Evolutionary conservation across 2,113 vertebrate species (phyloP).

Genomic region (Zosterops japonicus): DNA sequence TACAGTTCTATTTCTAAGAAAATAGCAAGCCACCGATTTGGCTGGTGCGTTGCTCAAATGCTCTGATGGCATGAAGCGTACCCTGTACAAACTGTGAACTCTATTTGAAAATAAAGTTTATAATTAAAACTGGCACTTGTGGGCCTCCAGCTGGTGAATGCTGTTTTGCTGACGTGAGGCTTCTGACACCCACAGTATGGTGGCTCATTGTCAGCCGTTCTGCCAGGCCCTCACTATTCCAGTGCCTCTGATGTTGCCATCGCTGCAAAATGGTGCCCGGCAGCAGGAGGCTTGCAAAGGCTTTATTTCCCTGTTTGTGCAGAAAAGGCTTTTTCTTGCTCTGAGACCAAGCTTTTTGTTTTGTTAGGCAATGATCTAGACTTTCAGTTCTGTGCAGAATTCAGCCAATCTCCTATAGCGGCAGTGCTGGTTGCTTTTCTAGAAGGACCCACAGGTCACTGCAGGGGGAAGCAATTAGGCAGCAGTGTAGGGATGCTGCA

Average conservation of each 20-base stretch:
- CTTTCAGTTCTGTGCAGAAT: background rate
- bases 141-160: conserved; percentile 58
- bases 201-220: background rate
- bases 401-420: background rate
- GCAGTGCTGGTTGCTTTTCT: background rate
- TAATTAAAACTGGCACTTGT: conserved; percentile 54
- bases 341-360: background rate
- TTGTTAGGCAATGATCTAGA: background rate
- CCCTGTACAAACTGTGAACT: conserved; percentile 24
- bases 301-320: background rate
- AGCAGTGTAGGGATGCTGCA: rapidly evolving
- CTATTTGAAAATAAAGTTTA: conserved; percentile 56
- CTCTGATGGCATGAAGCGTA: background rate
- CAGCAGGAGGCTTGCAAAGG: conserved; percentile 2
- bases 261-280: background rate
- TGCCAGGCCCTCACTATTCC: conserved; percentile 8
- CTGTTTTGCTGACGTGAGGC: conserved; percentile 44
- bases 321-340: background rate
- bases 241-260: conserved; percentile 10
- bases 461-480: background rate
- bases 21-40: background rate
- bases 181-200: conserved; percentile 55
- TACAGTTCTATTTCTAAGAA: background rate
- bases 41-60: background rate
- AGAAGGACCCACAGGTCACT: rapidly evolving